Conservation (phyloP, 2,888 invertebrate species). For the Chironomus tentans region DNA sequence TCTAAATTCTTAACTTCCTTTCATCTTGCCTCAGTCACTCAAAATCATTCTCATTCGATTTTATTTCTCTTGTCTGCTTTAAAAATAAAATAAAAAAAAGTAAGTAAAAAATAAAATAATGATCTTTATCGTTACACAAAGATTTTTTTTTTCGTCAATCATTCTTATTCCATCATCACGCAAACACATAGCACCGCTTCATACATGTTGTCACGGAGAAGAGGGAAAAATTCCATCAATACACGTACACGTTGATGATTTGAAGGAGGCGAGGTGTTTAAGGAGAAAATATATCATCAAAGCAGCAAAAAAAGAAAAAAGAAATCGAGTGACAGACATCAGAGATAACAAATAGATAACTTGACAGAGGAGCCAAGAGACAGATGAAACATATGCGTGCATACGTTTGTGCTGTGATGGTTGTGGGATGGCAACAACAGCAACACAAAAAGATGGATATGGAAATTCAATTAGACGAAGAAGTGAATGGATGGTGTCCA, state of each 20-base stretch:
- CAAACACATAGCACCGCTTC: neutral
- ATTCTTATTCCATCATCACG: conserved; percentile 25
- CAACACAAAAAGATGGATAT: neutral
- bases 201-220: neutral
- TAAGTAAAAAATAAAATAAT: conserved; percentile 5
- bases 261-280: neutral
- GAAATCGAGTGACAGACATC: neutral
- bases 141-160: conserved; percentile 22
- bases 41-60: too few species aligned
- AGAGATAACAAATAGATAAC: neutral
- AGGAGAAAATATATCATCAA: neutral
- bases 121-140: conserved; percentile 17
- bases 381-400: neutral
- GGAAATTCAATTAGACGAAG: conserved; percentile 22
- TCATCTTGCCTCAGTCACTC: too few species aligned
- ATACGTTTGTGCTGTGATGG: neutral
- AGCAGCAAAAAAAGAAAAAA: neutral
- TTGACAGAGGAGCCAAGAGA: neutral
- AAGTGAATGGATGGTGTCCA: conserved; percentile 2
- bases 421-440: neutral
- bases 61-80: too few species aligned
- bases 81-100: too few species aligned
- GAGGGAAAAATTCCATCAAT: neutral
- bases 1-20: too few species aligned
- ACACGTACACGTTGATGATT: too few species aligned